Percentiles rank a stretch among this genome's conserved stretches.
Evolutionary conservation across 1,140 invertebrate genomes (phyloP).

Genomic region (Zaprionus africanus): DNA sequence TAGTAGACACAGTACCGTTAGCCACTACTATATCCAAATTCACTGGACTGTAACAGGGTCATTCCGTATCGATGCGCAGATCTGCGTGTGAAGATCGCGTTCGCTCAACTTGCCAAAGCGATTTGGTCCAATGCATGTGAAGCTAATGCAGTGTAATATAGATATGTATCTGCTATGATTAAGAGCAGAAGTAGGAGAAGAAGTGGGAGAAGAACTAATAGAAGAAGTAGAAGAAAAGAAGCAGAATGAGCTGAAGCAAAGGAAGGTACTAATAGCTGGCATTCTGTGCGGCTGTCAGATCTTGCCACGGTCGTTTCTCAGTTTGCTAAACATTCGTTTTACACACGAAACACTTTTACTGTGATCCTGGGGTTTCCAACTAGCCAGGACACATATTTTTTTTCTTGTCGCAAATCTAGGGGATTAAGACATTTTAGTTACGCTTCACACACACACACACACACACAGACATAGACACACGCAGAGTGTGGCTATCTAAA

Average conservation of each 20-base stretch:
- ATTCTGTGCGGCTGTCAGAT: constrained; percentile 6
- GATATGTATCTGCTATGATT: background rate
- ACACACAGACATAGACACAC: background rate
- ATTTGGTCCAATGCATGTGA: constrained; percentile 24
- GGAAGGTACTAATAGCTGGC: background rate
- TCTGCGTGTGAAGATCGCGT: constrained; percentile 33
- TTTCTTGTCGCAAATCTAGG: constrained; percentile 14
- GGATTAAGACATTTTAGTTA: constrained; percentile 49
- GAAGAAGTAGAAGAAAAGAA: background rate
- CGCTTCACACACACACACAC: constrained; percentile 2
- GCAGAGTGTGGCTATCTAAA: constrained; percentile 32
- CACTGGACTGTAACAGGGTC: constrained; percentile 31
- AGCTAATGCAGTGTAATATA: constrained; percentile 1
- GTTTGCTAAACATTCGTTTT: constrained; percentile 40
- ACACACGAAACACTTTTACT: constrained; percentile 33
- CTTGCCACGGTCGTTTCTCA: constrained; percentile 16
- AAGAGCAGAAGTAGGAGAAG: background rate
- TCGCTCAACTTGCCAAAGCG: constrained; percentile 3
- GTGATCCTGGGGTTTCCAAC: constrained; percentile 3
- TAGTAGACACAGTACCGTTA: background rate
- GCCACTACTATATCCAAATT: background rate
- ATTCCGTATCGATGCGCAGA: constrained; percentile 41
- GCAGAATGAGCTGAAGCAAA: background rate
- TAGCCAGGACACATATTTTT: constrained; percentile 1
- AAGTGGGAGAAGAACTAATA: background rate